Evolutionary conservation across 2,113 vertebrate species (phyloP).

Genomic region (Aspiorhynchus laticeps): DNA sequence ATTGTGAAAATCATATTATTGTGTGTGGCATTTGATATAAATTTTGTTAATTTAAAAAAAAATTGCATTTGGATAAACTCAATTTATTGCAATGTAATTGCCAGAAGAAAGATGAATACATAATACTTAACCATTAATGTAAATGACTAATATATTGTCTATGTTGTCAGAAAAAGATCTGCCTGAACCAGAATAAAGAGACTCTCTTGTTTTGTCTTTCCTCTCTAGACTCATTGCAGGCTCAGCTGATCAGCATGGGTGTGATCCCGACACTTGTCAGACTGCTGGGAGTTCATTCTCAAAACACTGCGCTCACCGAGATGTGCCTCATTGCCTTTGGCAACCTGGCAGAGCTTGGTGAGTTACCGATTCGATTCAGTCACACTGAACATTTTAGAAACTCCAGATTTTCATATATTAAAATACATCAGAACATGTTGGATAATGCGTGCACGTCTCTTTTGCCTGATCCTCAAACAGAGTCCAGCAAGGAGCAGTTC

Average conservation of each 20-base stretch:
- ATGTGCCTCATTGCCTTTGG: constrained; percentile 99
- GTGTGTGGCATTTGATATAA: background rate
- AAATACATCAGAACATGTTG: background rate
- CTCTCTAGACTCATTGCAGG: constrained; percentile 90
- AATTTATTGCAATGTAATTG: background rate
- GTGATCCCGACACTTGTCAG: constrained; percentile 96
- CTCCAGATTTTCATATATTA: background rate
- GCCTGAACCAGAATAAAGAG: background rate
- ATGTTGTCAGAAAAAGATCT: background rate
- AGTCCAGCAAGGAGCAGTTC: constrained; percentile 99
- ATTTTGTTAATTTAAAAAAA: constrained; percentile 19
- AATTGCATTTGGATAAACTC: background rate
- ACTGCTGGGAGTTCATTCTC: constrained; percentile 90
- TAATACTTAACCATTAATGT: background rate
- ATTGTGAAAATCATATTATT: background rate
- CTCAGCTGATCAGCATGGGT: constrained; percentile 96
- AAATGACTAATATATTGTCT: background rate
- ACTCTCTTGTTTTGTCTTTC: constrained; percentile 47
- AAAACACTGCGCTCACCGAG: constrained; percentile 93
- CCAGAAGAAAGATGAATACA: background rate
- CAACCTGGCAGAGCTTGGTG: constrained; percentile 97
- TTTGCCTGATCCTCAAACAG: constrained; percentile 67
- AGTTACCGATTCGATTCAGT: constrained; percentile 49
- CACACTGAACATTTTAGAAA: too few species aligned
- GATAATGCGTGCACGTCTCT: background rate